Evolutionary conservation across 2,113 vertebrate genomes (phyloP), one percentile per base, ranked within the genome.

Genomic region (Datnioides undecimradiatus): DNA sequence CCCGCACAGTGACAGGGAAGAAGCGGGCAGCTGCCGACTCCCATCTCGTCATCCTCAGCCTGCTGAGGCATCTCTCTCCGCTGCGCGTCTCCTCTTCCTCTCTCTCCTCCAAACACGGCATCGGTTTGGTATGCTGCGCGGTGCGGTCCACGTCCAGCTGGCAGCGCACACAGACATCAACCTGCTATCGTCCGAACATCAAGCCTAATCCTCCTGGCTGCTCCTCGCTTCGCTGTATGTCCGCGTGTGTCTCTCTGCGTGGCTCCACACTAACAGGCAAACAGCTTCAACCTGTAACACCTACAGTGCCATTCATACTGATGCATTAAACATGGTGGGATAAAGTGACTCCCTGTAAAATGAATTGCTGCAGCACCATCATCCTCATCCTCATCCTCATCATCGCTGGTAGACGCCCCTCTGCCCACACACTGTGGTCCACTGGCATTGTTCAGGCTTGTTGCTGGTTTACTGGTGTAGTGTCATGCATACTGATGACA

Each of bases 11-110:
- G 88, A 90, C 79, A 52, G 81, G 17, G 59, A 77, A 68, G 83
- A 73, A 69, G 82, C 73, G 55, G 82, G 82, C 68, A 88, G 80
- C 80, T 92, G 91, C 85, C 83, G 71, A 77, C 82, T 87, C 79
- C 69, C 62, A 88, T 92, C 89, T 77, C 69, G 65, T 93, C 90
- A 90, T 89, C 83, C 70, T 65, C 64, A 49, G 38, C 69, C 57
- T 73, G 67, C 88, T 72, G 73, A 66, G 54, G 54, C 68, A 23
- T 78, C 76, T 66, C 54, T 59, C 64, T 48, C 51, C 0, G 6
- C 34, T 25, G 12, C 14, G 57, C 54, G 6, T 21, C 19, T 25
- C 8, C 41, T 68, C 40, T 73, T 36, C 33, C 17, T 60, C 58
- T 51, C 13, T 21, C 21, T 19, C 49, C 29, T 33, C 7, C n/a